Percentiles rank a stretch among this genome's conserved stretches.
phyloP scores from a whole-genome alignment of 2,113 vertebrate genomes.

The Leucosticte australis region DNA sequence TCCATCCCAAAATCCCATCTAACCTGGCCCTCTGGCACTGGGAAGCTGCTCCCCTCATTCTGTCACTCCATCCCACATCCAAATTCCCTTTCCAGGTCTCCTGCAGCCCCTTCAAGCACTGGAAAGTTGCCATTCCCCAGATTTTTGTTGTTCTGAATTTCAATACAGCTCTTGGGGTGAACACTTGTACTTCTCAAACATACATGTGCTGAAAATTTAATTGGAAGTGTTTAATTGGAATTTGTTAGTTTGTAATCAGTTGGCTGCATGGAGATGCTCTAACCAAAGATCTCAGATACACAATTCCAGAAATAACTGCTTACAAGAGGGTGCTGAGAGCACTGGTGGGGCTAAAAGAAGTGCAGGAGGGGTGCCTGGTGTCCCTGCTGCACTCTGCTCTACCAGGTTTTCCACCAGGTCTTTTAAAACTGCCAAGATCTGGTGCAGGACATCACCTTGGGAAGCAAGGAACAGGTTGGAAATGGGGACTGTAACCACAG shows the following conservation, averaged over 20 bases:
- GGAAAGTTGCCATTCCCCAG: background rate
- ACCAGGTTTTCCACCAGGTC: background rate
- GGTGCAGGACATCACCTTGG: background rate
- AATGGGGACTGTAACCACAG: background rate
- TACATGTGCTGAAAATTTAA: background rate
- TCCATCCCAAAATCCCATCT: accelerated
- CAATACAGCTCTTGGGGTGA: background rate
- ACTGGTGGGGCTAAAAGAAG: background rate
- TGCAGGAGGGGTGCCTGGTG: background rate
- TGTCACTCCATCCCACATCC: background rate
- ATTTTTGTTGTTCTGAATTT: background rate
- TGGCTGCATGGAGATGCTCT: background rate
- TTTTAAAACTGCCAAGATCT: background rate
- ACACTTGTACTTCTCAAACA: background rate
- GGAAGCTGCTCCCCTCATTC: background rate
- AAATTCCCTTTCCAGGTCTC: background rate
- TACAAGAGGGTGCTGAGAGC: background rate
- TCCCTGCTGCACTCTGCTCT: background rate
- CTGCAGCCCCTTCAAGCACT: background rate
- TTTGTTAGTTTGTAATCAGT: background rate
- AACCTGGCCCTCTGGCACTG: background rate
- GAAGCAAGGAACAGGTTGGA: background rate
- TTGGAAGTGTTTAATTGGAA: background rate
- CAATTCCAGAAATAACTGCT: background rate
- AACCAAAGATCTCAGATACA: background rate